Evolutionary conservation across 2,888 invertebrate species (phyloP), one percentile per base, ranked within the genome.

Genomic region (Apotomis turbidana): DNA sequence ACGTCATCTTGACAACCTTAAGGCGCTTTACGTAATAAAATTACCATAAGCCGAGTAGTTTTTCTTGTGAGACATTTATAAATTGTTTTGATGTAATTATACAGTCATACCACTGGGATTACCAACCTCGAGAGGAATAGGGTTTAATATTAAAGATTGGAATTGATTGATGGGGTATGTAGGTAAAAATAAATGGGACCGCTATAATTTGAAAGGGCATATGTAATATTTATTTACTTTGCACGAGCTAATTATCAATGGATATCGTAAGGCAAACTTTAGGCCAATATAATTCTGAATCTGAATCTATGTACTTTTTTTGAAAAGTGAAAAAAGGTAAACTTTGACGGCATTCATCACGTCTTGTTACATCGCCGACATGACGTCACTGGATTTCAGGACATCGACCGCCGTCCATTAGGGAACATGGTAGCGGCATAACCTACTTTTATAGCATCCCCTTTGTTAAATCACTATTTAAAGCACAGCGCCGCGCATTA

Each of bases 1-100:
- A 60, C 46, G 54, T 27, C 64, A 61, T 61, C 66, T 67, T 55
- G 66, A 67, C 66, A 71, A 49, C 15, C 52, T 49, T 67, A 60
- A 60, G 54, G 54, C 9, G 67, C 71, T 71, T 71, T 61, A 71
- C 55, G 55, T 57, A 67, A 71, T 61, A 66, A 61, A n/a, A 71
- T 71, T 61, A 67, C 55, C 71, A 71, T 71, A 71, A 71, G 67
- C 71, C 27, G 59, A 49, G n/a, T 61, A 58, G 60, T 57, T 61
- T 59, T 61, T 55, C 55, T 27, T 36, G n/a, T 46, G 36, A 51
- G 71, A 71, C 67, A 55, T 71, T 71, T 67, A 67, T 71, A 71
- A 67, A 61, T 67, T 38, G 67, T 61, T 61, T 51, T 12, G 13
- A 55, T 67, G 41, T 71, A 10, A 58, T 58, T 59, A 58, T 15